phyloP scores from a whole-genome alignment of 2,888 invertebrate species.

The Acleris sparsana region DNA sequence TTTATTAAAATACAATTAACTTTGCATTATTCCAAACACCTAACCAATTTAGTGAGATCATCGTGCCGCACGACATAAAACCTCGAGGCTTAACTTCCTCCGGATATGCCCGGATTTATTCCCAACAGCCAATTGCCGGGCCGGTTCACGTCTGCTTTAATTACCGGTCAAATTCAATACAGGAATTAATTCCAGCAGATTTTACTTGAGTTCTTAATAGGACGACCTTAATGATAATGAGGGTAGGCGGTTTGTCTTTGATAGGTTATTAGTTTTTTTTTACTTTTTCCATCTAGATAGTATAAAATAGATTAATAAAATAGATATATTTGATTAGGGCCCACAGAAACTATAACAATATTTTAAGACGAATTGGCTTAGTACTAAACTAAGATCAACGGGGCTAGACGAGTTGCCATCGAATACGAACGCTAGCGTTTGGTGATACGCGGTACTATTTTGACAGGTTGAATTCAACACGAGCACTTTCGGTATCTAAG shows the following conservation, averaged over 20 bases:
- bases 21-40: not conserved
- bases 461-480: too few relatives aligned
- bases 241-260: conserved; percentile 4
- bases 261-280: not conserved
- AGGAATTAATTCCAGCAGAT: conserved; percentile 22
- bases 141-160: conserved; percentile 30
- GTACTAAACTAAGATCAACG: too few relatives aligned
- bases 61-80: conserved; percentile 2
- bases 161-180: conserved; percentile 34
- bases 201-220: conserved; percentile 14
- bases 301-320: not conserved
- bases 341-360: too few relatives aligned
- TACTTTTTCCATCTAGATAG: not conserved
- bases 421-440: too few relatives aligned
- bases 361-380: too few relatives aligned
- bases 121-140: conserved; percentile 34
- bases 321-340: too few relatives aligned
- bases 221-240: conserved; percentile 9
- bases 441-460: too few relatives aligned
- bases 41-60: conserved; percentile 11
- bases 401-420: too few relatives aligned
- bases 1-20: not conserved
- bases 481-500: too few relatives aligned
- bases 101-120: conserved; percentile 39
- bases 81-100: conserved; percentile 13